Conservation (phyloP, 1,140 invertebrate genomes). For the Achroia grisella region DNA sequence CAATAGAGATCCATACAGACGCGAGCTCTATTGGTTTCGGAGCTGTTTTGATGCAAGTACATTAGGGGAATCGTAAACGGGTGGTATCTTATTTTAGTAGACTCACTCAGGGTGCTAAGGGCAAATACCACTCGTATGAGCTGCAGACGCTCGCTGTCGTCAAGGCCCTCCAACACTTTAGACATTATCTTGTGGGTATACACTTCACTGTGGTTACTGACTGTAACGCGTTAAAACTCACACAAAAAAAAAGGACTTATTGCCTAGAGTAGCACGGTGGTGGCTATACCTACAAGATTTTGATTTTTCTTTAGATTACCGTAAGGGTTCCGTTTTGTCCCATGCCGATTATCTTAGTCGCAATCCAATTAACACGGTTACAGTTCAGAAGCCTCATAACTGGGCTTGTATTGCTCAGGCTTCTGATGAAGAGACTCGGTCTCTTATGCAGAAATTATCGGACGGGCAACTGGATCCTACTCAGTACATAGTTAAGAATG, state of each 20-base stretch:
- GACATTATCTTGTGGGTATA: constrained; percentile 1
- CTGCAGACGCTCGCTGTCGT: neutral
- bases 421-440: constrained; percentile 5
- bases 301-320: constrained; percentile 41
- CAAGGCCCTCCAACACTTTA: constrained; percentile 2
- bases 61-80: constrained; percentile 16
- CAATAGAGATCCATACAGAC: constrained; percentile 37
- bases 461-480: constrained; percentile 3
- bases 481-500: constrained; percentile 2
- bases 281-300: constrained; percentile 41
- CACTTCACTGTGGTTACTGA: constrained; percentile 50
- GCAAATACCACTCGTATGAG: neutral
- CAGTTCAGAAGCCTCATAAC: neutral
- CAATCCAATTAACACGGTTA: constrained; percentile 15
- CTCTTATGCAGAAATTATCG: neutral
- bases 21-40: constrained; percentile 30
- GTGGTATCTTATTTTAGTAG: constrained; percentile 34
- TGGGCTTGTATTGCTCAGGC: constrained; percentile 13
- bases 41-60: constrained; percentile 19
- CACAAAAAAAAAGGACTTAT: constrained; percentile 35
- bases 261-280: constrained; percentile 30
- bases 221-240: constrained; percentile 39
- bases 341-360: constrained; percentile 42
- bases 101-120: constrained; percentile 8
- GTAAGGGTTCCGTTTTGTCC: constrained; percentile 20